Evolutionary conservation across 2,797 vertebrate genomes (phyloP).

Genomic region (Mus caroli): DNA sequence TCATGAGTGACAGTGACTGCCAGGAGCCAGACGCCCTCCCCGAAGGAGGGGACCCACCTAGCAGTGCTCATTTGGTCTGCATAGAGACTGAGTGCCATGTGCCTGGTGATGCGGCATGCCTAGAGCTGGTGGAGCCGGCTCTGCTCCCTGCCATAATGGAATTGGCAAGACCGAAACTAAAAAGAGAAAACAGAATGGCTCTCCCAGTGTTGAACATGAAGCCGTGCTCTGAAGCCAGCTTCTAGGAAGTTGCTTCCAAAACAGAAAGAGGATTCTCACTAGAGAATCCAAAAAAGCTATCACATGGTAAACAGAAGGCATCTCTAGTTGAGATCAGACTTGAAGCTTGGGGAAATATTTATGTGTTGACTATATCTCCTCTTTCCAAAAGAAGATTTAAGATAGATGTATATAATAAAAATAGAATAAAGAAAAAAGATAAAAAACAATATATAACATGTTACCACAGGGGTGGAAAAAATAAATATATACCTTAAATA

Average conservation of each 20-base stretch:
- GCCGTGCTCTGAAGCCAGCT: not conserved
- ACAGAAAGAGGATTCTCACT: conserved; percentile 44
- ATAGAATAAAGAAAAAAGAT: conserved; percentile 5
- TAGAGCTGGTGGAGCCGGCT: not conserved
- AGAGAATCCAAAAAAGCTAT: conserved; percentile 66
- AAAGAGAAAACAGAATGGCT: conserved; percentile 50
- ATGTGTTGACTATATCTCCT: conserved; percentile 58
- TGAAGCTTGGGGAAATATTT: conserved; percentile 71
- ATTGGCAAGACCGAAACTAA: conserved; percentile 30
- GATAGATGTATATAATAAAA: conserved; percentile 62
- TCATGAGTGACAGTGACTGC: not conserved
- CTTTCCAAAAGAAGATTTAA: conserved; percentile 58
- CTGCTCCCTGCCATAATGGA: not conserved
- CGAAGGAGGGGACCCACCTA: conserved; percentile 21
- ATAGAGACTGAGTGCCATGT: conserved; percentile 9
- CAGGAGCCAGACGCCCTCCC: not conserved
- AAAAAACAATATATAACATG: conserved; percentile 4
- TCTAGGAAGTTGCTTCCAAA: conserved; percentile 63
- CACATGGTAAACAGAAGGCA: conserved; percentile 52
- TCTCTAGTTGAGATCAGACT: conserved; percentile 47
- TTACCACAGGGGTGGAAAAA: conserved; percentile 13
- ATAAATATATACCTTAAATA: conserved; percentile 1
- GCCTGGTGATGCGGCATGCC: not conserved
- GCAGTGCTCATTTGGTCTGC: not conserved
- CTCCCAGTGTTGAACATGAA: conserved; percentile 43